Conservation (phyloP, 1,140 invertebrate genomes). For the Drosophila orosa region DNA sequence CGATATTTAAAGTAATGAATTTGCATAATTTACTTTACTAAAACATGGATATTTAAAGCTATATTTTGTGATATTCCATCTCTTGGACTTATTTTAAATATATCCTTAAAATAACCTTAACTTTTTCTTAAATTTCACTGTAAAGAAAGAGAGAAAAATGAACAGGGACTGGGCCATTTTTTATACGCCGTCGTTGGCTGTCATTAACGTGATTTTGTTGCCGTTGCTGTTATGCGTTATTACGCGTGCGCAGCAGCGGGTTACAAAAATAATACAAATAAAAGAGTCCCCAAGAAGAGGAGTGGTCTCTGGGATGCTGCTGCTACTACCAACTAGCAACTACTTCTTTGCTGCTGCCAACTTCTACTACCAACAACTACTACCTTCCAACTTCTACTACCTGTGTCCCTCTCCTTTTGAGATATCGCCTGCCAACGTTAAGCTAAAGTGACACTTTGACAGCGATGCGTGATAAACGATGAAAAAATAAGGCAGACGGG, state of each 20-base stretch:
- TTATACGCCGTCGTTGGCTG: slow-evolving; percentile 55
- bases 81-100: not conserved
- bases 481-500: slow-evolving; percentile 41
- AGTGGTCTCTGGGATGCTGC: slow-evolving; percentile 19
- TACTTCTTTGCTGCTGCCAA: slow-evolving; percentile 2
- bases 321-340: slow-evolving; percentile 6
- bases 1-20: not conserved
- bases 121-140: not conserved
- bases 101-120: not conserved
- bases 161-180: not conserved
- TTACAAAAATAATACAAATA: not conserved
- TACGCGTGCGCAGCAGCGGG: slow-evolving; percentile 63
- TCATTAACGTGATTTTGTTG: slow-evolving; percentile 79
- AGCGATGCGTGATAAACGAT: slow-evolving; percentile 83
- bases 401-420: slow-evolving; percentile 39
- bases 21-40: too few species aligned
- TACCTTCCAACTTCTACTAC: slow-evolving; percentile 8
- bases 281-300: slow-evolving; percentile 11
- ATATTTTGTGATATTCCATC: not conserved
- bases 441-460: slow-evolving; percentile 82
- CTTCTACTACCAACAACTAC: not conserved
- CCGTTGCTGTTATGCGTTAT: slow-evolving; percentile 72
- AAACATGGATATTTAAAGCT: too few species aligned
- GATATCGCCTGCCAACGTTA: slow-evolving; percentile 74
- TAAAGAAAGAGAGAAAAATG: not conserved